Percentiles rank a stretch among this genome's conserved stretches.
phyloP scores from a whole-genome alignment of 64 coral and sea anemone genomes.

The Catalaphyllia jardinei region DNA sequence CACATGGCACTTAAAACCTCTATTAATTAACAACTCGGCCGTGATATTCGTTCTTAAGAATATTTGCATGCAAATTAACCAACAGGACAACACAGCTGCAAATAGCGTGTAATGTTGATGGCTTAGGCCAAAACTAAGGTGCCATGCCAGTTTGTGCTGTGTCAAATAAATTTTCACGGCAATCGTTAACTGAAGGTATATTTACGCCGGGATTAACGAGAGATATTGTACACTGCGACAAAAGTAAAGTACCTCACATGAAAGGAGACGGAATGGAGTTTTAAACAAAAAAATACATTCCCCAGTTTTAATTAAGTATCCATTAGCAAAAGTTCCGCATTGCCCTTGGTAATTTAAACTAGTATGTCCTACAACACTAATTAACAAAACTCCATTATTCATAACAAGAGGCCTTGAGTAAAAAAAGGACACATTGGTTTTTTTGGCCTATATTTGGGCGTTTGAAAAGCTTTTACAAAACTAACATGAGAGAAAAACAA shows the following conservation, averaged over 20 bases:
- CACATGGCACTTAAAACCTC: constrained; percentile 56
- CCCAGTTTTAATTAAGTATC: constrained; percentile 42
- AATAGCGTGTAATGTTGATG: neutral
- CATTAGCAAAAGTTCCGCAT: constrained; percentile 42
- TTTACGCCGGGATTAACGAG: neutral
- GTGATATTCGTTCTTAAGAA: constrained; percentile 47
- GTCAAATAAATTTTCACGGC: neutral
- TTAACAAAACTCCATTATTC: constrained; percentile 39
- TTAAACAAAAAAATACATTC: constrained; percentile 28
- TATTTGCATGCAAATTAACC: constrained; percentile 47
- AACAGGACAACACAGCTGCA: constrained; percentile 34
- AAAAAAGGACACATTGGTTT: constrained; percentile 6
- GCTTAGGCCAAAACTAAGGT: neutral
- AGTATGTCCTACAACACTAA: constrained; percentile 18
- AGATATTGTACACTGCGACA: neutral
- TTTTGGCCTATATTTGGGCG: neutral
- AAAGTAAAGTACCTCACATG: neutral
- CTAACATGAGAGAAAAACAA: neutral
- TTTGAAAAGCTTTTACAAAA: constrained; percentile 22
- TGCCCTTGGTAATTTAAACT: constrained; percentile 36
- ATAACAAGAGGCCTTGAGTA: neutral
- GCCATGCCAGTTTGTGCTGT: neutral
- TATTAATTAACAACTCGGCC: constrained; percentile 48
- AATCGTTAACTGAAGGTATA: neutral
- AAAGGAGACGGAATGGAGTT: neutral